phyloP scores from a whole-genome alignment of 2,888 invertebrate species.

The Fragum fragum region DNA sequence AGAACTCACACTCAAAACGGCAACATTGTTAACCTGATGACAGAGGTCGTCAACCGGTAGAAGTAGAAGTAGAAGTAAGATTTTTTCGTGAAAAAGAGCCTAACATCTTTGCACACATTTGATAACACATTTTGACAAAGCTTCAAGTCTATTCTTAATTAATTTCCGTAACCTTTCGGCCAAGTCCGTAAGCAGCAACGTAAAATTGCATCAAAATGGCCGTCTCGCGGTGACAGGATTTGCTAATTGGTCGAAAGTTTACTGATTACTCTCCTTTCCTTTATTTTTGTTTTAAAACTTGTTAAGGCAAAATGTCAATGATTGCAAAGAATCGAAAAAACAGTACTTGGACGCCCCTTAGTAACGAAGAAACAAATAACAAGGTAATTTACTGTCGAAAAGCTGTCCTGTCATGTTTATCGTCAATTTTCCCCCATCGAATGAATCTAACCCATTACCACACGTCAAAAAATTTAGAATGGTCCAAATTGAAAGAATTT shows the following conservation, averaged over 20 bases:
- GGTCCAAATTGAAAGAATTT: too few relatives aligned
- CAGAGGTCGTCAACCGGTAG: too few relatives aligned
- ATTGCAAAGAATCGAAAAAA: slow-evolving; percentile 83
- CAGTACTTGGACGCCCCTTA: slow-evolving; percentile 86
- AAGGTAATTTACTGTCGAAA: slow-evolving; percentile 74
- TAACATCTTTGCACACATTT: too few relatives aligned
- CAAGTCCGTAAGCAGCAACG: slow-evolving; percentile 66
- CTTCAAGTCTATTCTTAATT: too few relatives aligned
- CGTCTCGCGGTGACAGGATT: slow-evolving; percentile 37
- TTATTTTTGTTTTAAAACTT: not conserved
- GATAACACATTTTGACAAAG: too few relatives aligned
- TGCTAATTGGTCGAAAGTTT: not conserved
- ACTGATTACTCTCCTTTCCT: not conserved
- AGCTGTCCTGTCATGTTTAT: slow-evolving; percentile 64
- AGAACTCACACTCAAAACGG: too few relatives aligned
- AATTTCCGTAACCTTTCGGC: slow-evolving; percentile 47
- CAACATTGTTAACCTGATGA: too few relatives aligned
- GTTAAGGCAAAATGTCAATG: slow-evolving; percentile 76
- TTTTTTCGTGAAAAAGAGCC: too few relatives aligned
- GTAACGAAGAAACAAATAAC: slow-evolving; percentile 84
- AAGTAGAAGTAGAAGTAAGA: too few relatives aligned
- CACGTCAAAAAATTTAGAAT: too few relatives aligned
- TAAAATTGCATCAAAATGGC: slow-evolving; percentile 76
- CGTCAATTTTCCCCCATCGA: slow-evolving; percentile 37
- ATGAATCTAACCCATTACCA: too few relatives aligned